Conservation (phyloP, 64 coral and sea anemone species). For the Montipora efflorescens region DNA sequence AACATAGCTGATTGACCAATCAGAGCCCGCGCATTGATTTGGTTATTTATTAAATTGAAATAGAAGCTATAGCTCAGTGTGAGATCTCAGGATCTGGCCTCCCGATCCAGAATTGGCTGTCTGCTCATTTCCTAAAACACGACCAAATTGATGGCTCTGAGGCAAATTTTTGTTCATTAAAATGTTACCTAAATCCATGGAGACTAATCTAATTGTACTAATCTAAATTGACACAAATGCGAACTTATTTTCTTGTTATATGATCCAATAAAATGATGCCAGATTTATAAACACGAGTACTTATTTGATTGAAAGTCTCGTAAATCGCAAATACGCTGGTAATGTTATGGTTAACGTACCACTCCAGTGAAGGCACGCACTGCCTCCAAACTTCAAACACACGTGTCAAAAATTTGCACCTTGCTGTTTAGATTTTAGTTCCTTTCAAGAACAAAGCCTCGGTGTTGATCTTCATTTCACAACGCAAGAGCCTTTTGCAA, state of each 20-base stretch:
- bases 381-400: not conserved
- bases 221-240: too few species aligned
- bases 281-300: not conserved
- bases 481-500: not conserved
- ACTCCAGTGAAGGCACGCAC: conserved; percentile 39
- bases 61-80: too few species aligned
- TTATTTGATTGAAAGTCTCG: not conserved
- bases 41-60: too few species aligned
- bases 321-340: conserved; percentile 11
- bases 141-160: not conserved
- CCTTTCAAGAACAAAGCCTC: conserved; percentile 19
- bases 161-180: not conserved
- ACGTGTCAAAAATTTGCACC: conserved; percentile 27
- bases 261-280: conserved; percentile 8
- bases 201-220: too few species aligned
- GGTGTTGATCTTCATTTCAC: not conserved
- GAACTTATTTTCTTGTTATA: not conserved
- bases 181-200: too few species aligned
- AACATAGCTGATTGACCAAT: too few species aligned
- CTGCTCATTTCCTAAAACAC: too few species aligned
- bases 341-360: conserved; percentile 39
- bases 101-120: too few species aligned
- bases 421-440: not conserved
- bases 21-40: too few species aligned
- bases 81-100: too few species aligned